These are phyloP conservation scores for Eumeta japonica DNA, from an alignment of 1,140 invertebrate genomes.

Conservation along the genomic window DNA sequence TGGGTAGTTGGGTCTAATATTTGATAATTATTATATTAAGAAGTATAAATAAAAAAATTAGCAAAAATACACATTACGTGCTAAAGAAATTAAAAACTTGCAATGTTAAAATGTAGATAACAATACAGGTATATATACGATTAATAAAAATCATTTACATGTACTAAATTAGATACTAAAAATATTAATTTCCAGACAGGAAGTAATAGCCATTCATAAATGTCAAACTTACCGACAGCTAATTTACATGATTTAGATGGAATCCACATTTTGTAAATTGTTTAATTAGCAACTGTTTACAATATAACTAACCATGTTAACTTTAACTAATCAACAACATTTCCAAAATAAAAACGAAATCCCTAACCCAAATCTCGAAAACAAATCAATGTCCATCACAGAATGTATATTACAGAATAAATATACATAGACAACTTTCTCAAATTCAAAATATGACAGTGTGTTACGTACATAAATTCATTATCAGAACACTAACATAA, in stretches of 20 bases:
- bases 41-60: background rate
- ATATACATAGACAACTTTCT: too few relatives aligned
- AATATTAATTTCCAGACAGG: constrained; percentile 23
- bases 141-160: background rate
- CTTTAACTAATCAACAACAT: too few relatives aligned
- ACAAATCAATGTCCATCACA: too few relatives aligned
- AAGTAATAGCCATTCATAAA: constrained; percentile 30
- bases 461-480: too few relatives aligned
- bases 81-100: background rate
- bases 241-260: constrained; percentile 42
- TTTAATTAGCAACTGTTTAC: too few relatives aligned
- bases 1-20: too few relatives aligned
- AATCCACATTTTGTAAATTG: constrained; percentile 38
- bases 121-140: background rate
- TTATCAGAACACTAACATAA: too few relatives aligned
- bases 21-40: background rate
- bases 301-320: too few relatives aligned
- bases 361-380: too few relatives aligned
- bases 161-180: background rate
- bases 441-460: too few relatives aligned
- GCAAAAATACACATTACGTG: background rate
- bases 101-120: background rate
- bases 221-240: constrained; percentile 43
- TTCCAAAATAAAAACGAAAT: too few relatives aligned
- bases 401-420: too few relatives aligned